These are phyloP conservation scores for Graphium colonna DNA, from an alignment of 2,888 invertebrate genomes.

Conservation along the genomic window DNA sequence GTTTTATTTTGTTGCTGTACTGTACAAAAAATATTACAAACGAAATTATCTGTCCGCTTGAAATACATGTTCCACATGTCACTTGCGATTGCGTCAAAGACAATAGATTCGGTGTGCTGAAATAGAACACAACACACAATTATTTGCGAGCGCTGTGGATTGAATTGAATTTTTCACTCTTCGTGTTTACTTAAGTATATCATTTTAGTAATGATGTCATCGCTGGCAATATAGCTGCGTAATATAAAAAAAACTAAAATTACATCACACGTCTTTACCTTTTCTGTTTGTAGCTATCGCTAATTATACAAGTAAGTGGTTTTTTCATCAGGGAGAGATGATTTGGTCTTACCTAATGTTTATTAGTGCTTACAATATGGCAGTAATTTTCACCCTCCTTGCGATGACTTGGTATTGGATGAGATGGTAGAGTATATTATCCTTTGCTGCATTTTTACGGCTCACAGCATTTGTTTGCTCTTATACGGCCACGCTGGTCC, in stretches of 20 bases:
- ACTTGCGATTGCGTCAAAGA: constrained; percentile 10
- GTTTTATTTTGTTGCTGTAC: neutral
- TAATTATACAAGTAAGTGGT: too few species aligned
- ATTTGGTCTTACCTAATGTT: too few species aligned
- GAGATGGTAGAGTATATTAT: too few species aligned
- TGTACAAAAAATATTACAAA: neutral
- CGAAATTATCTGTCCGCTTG: neutral
- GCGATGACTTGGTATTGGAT: too few species aligned
- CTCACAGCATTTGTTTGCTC: too few species aligned
- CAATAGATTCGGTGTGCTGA: constrained; percentile 10
- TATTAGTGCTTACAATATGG: too few species aligned
- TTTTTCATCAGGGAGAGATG: too few species aligned
- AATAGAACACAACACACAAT: constrained; percentile 4
- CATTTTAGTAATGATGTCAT: constrained; percentile 6
- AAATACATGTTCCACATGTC: constrained; percentile 5
- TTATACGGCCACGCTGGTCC: too few species aligned
- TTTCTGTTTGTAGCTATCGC: too few species aligned
- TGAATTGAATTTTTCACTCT: constrained; percentile 9
- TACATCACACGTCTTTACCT: too few species aligned
- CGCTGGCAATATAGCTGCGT: neutral
- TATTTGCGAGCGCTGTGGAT: constrained; percentile 16
- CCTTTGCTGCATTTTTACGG: too few species aligned
- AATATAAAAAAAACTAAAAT: neutral
- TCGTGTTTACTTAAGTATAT: constrained; percentile 9
- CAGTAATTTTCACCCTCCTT: too few species aligned